phyloP scores from a whole-genome alignment of 2,797 vertebrate species.

The Phalloptychus januarius region DNA sequence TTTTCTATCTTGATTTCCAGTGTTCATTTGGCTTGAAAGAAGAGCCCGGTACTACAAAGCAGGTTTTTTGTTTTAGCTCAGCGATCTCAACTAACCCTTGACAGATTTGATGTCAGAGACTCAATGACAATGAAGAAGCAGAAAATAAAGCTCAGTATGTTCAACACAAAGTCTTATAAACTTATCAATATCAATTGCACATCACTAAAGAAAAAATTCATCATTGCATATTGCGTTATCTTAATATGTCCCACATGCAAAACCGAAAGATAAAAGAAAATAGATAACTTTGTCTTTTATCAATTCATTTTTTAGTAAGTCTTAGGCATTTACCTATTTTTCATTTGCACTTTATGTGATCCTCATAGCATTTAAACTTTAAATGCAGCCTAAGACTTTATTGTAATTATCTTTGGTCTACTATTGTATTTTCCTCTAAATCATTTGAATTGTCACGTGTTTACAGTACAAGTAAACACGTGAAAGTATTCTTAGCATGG shows the following conservation, averaged over 20 bases:
- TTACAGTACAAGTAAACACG: background rate
- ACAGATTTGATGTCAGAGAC: no score
- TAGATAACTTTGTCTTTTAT: background rate
- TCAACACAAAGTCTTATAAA: background rate
- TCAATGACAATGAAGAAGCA: background rate
- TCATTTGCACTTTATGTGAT: background rate
- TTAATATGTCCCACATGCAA: background rate
- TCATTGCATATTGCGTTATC: background rate
- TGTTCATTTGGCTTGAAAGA: conserved; percentile 6
- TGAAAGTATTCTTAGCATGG: background rate
- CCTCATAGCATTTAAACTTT: background rate
- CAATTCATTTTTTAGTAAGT: background rate
- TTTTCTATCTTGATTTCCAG: conserved; percentile 33
- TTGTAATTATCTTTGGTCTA: background rate
- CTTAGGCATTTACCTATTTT: background rate
- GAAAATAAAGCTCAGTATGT: background rate
- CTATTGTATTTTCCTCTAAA: background rate
- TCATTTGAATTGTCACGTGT: background rate
- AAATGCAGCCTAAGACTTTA: background rate
- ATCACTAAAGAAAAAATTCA: background rate
- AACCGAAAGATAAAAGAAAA: background rate
- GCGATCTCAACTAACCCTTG: background rate
- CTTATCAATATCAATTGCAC: background rate
- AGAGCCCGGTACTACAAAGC: background rate
- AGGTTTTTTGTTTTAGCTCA: background rate